These are phyloP conservation scores for Teleopsis dalmanni DNA, from an alignment of 1,140 invertebrate genomes.

Conservation along the genomic window DNA sequence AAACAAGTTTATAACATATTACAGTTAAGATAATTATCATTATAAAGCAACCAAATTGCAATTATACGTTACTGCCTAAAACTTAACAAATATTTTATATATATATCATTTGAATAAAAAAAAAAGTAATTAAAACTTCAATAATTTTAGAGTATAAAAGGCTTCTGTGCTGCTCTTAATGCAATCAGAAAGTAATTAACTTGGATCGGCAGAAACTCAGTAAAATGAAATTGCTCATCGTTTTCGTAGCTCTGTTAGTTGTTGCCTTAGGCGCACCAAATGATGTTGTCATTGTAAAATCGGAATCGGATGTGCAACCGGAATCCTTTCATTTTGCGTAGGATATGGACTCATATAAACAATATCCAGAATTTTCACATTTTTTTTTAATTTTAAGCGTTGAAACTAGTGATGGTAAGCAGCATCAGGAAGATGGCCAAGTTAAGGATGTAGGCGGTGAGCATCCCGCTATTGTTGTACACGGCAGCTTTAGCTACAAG, in stretches of 20 bases:
- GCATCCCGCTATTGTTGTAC: slow-evolving; percentile 48
- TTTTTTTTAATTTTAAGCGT: slow-evolving; percentile 37
- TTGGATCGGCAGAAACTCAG: slow-evolving; percentile 1
- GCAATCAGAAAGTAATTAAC: slow-evolving; percentile 1
- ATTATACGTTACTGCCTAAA: too few species aligned
- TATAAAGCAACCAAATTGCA: too few species aligned
- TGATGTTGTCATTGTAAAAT: slow-evolving; percentile 1
- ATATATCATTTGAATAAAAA: too few species aligned
- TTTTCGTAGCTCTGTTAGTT: slow-evolving; percentile 5
- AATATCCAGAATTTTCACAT: not conserved
- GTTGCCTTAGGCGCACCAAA: slow-evolving; percentile 2
- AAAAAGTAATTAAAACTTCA: too few species aligned
- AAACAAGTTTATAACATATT: too few species aligned
- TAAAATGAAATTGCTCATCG: slow-evolving; percentile 18
- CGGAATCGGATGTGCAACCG: slow-evolving; percentile 8
- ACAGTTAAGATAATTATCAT: too few species aligned
- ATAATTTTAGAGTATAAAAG: slow-evolving; percentile 7
- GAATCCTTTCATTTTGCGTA: slow-evolving; percentile 5
- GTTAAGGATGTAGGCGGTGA: slow-evolving; percentile 46
- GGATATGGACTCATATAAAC: not conserved
- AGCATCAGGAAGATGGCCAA: slow-evolving; percentile 47
- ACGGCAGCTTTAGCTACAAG: slow-evolving; percentile 55
- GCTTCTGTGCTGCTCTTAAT: not conserved
- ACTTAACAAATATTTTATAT: too few species aligned
- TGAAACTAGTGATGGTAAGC: slow-evolving; percentile 52